Evolutionary conservation across 2,113 vertebrate species (phyloP).

Genomic region (Hymenochirus boettgeri): DNA sequence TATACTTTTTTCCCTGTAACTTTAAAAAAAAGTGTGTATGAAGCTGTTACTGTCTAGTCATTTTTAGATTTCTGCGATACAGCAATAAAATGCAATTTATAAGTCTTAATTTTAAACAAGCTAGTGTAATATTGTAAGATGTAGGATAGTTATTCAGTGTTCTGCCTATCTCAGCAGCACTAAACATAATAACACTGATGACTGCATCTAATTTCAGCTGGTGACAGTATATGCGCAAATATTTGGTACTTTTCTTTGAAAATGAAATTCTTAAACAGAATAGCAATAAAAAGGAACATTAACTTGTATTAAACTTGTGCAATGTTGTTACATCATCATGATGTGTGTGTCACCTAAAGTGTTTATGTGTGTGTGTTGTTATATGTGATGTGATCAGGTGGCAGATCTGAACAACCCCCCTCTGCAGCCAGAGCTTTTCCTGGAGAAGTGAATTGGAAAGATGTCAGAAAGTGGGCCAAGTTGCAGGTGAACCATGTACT

Average conservation of each 20-base stretch:
- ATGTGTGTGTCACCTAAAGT: too few relatives aligned
- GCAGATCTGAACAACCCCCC: too few relatives aligned
- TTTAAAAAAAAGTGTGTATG: neutral
- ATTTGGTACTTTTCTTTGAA: neutral
- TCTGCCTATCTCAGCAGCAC: slow-evolving; percentile 22
- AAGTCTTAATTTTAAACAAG: slow-evolving; percentile 22
- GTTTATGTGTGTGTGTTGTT: too few relatives aligned
- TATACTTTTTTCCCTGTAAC: neutral
- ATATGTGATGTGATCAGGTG: too few relatives aligned
- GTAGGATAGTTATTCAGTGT: slow-evolving; percentile 1
- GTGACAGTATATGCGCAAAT: neutral
- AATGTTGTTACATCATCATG: too few relatives aligned
- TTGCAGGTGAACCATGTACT: too few relatives aligned
- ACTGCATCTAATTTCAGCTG: slow-evolving; percentile 17
- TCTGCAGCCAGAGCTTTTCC: too few relatives aligned
- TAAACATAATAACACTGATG: slow-evolving; percentile 31
- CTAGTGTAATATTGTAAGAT: slow-evolving; percentile 15
- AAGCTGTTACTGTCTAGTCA: slow-evolving; percentile 15
- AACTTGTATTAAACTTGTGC: too few relatives aligned
- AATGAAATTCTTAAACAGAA: too few relatives aligned
- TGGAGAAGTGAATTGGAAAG: too few relatives aligned
- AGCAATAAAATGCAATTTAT: slow-evolving; percentile 24
- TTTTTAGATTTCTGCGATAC: slow-evolving; percentile 20
- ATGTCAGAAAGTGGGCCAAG: too few relatives aligned
- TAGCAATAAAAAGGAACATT: too few relatives aligned